Evolutionary conservation across 2,113 vertebrate genomes (phyloP).

Genomic region (Stigmatopora argus): DNA sequence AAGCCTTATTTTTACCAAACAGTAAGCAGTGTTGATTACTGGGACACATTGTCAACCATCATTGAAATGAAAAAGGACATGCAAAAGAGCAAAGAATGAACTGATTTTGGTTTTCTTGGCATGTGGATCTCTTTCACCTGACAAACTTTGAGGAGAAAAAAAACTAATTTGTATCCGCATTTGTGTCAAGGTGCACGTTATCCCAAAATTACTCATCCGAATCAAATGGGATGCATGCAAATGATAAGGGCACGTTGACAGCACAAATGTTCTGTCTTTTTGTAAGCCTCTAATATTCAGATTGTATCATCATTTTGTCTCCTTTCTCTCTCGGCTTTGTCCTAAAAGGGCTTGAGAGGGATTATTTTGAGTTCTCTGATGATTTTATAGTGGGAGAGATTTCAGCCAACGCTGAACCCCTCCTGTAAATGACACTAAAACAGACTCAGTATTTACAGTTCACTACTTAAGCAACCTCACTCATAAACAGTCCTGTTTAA

Average conservation of each 20-base stretch:
- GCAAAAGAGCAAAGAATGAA: background rate
- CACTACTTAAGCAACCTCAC: background rate
- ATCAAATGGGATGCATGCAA: background rate
- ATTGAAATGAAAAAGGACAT: background rate
- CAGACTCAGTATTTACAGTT: background rate
- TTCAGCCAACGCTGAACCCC: background rate
- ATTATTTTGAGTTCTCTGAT: conserved; percentile 25
- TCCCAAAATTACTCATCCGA: background rate
- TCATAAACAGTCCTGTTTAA: background rate
- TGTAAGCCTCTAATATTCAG: conserved; percentile 18
- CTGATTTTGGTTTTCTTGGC: background rate
- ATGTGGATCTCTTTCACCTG: background rate
- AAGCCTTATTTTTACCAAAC: background rate
- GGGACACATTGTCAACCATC: background rate
- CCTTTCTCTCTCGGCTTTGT: conserved; percentile 14
- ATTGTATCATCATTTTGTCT: conserved; percentile 18
- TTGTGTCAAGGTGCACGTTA: background rate
- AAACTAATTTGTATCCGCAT: background rate
- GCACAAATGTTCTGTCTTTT: conserved; percentile 20
- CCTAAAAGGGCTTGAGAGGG: conserved; percentile 34
- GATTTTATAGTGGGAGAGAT: conserved; percentile 13
- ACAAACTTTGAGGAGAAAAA: background rate
- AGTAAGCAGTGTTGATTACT: background rate
- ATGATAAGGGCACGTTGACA: background rate
- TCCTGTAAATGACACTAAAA: background rate